phyloP scores from a whole-genome alignment of 1,140 invertebrate genomes.

The Tetraneura akinire region DNA sequence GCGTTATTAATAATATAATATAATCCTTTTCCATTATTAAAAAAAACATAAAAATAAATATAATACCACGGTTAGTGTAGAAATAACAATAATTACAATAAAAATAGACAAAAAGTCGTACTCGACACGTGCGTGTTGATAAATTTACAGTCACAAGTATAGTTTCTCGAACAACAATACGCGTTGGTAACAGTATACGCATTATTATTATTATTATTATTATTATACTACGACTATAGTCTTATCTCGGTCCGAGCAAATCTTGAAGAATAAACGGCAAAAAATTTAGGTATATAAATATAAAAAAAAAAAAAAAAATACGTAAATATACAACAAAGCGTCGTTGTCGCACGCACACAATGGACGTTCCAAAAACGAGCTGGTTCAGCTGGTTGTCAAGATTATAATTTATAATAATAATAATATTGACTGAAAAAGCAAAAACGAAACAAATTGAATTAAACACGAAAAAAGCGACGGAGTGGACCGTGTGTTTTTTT shows the following conservation, averaged over 20 bases:
- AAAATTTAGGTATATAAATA: conserved; percentile 17
- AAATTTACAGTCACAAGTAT: conserved; percentile 26
- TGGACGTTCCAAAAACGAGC: not conserved
- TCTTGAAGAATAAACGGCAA: conserved; percentile 27
- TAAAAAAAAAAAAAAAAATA: conserved; percentile 16
- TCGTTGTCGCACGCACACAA: conserved; percentile 7
- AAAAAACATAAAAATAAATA: no score
- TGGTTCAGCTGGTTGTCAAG: conserved; percentile 6
- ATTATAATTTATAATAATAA: no score
- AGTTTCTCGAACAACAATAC: conserved; percentile 25
- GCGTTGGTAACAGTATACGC: not conserved
- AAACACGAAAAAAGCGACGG: not conserved
- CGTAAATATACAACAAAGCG: not conserved
- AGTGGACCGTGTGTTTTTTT: no score
- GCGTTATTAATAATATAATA: conserved; percentile 17
- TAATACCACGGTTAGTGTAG: not conserved
- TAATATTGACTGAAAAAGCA: not conserved
- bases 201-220: no score
- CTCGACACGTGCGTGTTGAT: conserved; percentile 48
- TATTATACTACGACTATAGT: no score
- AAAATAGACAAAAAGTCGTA: conserved; percentile 35
- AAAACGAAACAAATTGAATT: not conserved
- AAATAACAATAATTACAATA: conserved; percentile 22
- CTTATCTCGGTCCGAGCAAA: conserved; percentile 24
- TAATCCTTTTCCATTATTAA: conserved; percentile 30